phyloP scores from a whole-genome alignment of 2,113 vertebrate species.

The Hystrix brachyura region DNA sequence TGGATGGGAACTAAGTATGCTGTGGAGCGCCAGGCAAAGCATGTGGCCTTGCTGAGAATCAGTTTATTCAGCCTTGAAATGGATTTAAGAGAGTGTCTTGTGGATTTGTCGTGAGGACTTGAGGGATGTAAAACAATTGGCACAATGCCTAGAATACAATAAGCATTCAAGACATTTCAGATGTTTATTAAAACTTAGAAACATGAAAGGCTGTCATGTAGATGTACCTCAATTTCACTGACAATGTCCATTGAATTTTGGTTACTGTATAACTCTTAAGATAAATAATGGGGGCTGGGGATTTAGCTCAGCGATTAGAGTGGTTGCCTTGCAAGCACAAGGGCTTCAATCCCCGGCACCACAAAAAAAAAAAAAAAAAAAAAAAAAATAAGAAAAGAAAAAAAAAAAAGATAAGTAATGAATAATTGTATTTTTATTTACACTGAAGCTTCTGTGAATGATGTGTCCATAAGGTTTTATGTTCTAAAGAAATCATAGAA shows the following conservation, averaged over 20 bases:
- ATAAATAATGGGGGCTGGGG: neutral
- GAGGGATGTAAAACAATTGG: neutral
- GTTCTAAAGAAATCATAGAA: conserved; percentile 36
- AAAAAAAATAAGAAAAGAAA: too few species aligned
- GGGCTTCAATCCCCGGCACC: too few species aligned
- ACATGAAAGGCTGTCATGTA: neutral
- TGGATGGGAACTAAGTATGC: neutral
- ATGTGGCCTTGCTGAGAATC: neutral
- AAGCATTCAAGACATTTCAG: conserved; percentile 15
- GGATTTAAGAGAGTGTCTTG: neutral
- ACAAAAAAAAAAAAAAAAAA: too few species aligned
- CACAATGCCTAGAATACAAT: neutral
- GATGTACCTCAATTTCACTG: conserved; percentile 12
- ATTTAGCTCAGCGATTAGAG: too few species aligned
- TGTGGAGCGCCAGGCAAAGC: neutral
- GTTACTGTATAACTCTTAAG: neutral
- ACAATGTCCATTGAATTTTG: conserved; percentile 16
- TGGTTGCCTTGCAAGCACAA: too few species aligned
- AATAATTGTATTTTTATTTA: conserved; percentile 1
- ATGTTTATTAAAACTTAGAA: conserved; percentile 12
- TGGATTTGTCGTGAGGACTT: neutral
- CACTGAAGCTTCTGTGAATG: neutral
- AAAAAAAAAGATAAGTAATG: neutral
- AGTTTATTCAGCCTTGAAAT: conserved; percentile 27
- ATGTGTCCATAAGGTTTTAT: neutral